Base-by-base conservation (phyloP, 2,797 vertebrate species). In the Vireo griseus region DNA sequence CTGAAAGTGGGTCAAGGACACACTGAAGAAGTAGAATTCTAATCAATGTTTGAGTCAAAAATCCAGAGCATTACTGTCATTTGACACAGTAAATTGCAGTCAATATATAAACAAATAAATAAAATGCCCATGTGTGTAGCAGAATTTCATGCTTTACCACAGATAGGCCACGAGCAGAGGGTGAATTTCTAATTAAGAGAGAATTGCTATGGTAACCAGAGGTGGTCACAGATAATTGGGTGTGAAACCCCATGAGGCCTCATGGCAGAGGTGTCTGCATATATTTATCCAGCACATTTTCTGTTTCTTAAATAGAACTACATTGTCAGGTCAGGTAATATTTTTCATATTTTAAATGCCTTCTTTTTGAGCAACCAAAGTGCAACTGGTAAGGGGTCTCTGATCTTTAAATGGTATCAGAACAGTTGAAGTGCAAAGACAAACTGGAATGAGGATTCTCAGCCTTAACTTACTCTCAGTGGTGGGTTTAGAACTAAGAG, bases 141-240 rank as follows among this genome's bases (percentile, higher is more conserved):
- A 72, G 81, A 87, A 86, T 74, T 86, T 63, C 59, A 62, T 59
- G 72, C 66, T 83, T 87, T 68, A 83, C 84, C 62, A 86, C 47
- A 88, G 91, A 88, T 47, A 72, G 93, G 71, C 85, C 92, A 92
- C 20, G 31, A 92, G 48, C 57, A 85, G 66, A 88, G 75, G 86
- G 73, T 67, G 79, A 95, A 82, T 88, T 89, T 94, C 91, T 94
- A 95, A 95, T 96, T 88, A 91, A 84, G 85, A 96, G 37, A 63
- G 37, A 92, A 97, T 95, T 93, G 82, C 95, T 90, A 92, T 95
- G 93, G 95, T 86, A 96, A 96, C 91, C 79, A 94, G 95, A 91
- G 87, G 87, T 96, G 92, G 85, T 93, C 93, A 95, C 78, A 91
- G 81, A 80, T 88, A 97, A 96, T 86, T 83, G 84, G 57, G 93